phyloP scores from a whole-genome alignment of 1,140 invertebrate genomes.

The Drosophila bifasciata region DNA sequence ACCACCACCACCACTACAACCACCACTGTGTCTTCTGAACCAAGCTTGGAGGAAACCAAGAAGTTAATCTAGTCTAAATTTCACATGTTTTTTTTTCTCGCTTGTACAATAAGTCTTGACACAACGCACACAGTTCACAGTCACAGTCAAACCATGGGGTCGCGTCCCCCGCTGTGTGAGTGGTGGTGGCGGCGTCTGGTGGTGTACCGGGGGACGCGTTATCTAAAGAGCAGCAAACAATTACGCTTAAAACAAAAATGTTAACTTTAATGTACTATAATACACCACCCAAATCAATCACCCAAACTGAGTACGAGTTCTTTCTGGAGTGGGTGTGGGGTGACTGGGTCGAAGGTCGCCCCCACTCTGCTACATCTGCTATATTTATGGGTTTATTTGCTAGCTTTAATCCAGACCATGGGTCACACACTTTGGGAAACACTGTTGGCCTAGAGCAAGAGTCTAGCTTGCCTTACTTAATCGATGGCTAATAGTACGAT shows the following conservation, averaged over 20 bases:
- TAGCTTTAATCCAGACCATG: too few species aligned
- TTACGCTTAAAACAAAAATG: slow-evolving; percentile 26
- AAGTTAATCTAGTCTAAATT: slow-evolving; percentile 51
- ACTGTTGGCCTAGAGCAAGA: too few species aligned
- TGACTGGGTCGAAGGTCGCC: background rate
- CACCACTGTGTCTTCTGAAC: background rate
- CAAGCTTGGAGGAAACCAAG: slow-evolving; percentile 32
- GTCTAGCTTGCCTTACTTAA: too few species aligned
- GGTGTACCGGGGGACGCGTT: background rate
- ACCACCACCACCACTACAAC: too few species aligned
- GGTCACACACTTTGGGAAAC: too few species aligned
- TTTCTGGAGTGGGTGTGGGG: background rate
- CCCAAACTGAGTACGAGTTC: background rate
- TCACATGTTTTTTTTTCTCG: slow-evolving; percentile 19
- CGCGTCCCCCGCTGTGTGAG: background rate
- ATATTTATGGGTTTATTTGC: too few species aligned
- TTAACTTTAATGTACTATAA: slow-evolving; percentile 13
- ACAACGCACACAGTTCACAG: slow-evolving; percentile 2
- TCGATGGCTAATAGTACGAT: too few species aligned
- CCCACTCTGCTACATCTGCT: too few species aligned
- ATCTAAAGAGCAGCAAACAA: slow-evolving; percentile 26
- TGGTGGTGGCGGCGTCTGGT: too few species aligned
- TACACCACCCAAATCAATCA: slow-evolving; percentile 10
- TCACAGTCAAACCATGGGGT: slow-evolving; percentile 3
- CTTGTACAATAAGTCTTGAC: background rate